Base-by-base conservation (phyloP, 2,888 invertebrate species). In the Synanthedon myopaeformis region DNA sequence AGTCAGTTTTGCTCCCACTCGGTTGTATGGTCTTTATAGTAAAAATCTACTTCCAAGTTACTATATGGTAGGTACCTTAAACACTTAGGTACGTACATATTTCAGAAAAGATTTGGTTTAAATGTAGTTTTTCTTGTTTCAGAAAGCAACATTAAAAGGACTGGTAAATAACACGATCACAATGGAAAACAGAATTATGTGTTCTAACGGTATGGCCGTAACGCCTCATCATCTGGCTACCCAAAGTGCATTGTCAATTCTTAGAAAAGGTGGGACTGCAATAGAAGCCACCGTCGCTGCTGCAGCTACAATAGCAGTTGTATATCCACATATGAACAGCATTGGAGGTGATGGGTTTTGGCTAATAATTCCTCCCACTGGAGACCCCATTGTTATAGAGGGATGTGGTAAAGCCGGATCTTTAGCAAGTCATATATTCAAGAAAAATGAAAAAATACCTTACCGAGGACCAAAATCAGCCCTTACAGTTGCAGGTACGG, bases 341-440 rank as follows among this genome's bases (percentile, higher is more conserved):
- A 81, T 86, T 35, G 86, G 85, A 2, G 85, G 86, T 2, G 86
- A 86, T 56, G 72, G 79, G 0, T 82, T 82, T 59, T 86, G 85
- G 86, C 72, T 86, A 0, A 85, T 86, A 12, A 52, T 83, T 8
- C 83, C 85, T 14, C 86, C 86, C 10, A 59, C 71, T 12, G 80
- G 70, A 11, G 78, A 82, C 0, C 83, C 82, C 10, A 48, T 85
- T 3, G 81, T 65, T 3, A 85, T 86, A 12, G 84, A 86, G 65
- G 86, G 82, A 10, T 81, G 82, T 58, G 86, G 86, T 23, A 61
- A 65, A 13, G 82, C 79, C 4, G 86, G 86, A 0, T 80, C 78
- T 42, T 64, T 83, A 57, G 81, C 81, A 0, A 77, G 65, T 13
- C 55, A 63, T n/a, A 82, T 76, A 50, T 82, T 67, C 54, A 56